phyloP scores from a whole-genome alignment of 2,113 vertebrate genomes.

The Anoplopoma fimbria region DNA sequence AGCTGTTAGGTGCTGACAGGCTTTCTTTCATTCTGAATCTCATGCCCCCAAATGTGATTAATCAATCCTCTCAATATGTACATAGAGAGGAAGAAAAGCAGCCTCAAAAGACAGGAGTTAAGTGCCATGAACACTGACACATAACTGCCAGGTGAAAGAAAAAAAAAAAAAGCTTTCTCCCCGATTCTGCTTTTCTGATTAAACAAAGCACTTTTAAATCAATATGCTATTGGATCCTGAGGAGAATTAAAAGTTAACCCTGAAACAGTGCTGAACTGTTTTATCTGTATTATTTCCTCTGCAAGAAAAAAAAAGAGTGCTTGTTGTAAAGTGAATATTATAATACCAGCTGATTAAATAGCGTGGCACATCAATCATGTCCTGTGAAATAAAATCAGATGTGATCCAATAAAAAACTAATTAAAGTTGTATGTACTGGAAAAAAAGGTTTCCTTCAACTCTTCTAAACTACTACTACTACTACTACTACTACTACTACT shows the following conservation, averaged over 20 bases:
- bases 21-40: conserved; percentile 69
- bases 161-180: conserved; percentile 9
- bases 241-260: conserved; percentile 9
- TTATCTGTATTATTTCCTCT: neutral
- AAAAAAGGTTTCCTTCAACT: neutral
- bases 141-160: conserved; percentile 14
- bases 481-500: too few species aligned
- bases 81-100: conserved; percentile 40
- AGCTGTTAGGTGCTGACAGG: conserved; percentile 77
- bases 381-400: conserved; percentile 66
- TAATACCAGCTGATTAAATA: neutral
- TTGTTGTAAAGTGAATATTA: neutral
- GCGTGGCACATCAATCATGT: conserved; percentile 27
- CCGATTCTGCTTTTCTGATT: conserved; percentile 9
- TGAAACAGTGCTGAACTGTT: neutral
- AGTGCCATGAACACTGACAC: conserved; percentile 36
- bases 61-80: conserved; percentile 60
- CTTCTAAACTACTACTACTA: neutral
- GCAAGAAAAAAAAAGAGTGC: neutral
- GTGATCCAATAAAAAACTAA: neutral
- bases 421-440: neutral
- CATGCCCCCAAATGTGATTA: conserved; percentile 68
- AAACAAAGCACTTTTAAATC: conserved; percentile 24
- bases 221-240: neutral
- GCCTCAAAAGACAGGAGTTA: conserved; percentile 51